These are phyloP conservation scores for Archips crataeganus DNA, from an alignment of 2,888 invertebrate genomes.

Conservation along the genomic window DNA sequence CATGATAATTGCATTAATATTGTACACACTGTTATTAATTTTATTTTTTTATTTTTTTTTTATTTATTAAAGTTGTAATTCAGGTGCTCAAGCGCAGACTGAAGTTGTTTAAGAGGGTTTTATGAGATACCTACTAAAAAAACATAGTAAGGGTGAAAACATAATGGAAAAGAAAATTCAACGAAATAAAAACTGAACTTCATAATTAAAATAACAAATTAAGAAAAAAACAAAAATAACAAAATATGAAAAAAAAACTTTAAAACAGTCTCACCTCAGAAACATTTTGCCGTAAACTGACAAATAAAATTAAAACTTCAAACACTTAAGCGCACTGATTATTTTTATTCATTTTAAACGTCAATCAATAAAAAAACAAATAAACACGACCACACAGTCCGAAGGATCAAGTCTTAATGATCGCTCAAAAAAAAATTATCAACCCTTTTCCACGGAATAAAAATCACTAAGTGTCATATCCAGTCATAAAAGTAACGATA, in stretches of 20 bases:
- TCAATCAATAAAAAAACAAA: constrained; percentile 51
- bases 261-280: constrained; percentile 42
- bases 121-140: too few relatives aligned
- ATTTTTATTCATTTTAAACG: constrained; percentile 61
- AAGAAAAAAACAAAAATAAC: background rate
- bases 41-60: background rate
- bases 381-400: constrained; percentile 78
- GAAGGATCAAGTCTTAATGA: constrained; percentile 74
- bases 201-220: background rate
- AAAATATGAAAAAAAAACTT: background rate
- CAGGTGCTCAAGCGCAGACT: background rate
- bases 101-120: too few relatives aligned
- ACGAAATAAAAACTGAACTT: background rate
- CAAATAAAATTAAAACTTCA: constrained; percentile 49
- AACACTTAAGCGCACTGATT: constrained; percentile 62
- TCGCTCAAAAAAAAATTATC: constrained; percentile 73
- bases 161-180: background rate
- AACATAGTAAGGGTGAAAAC: background rate
- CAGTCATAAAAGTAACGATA: constrained; percentile 78
- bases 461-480: constrained; percentile 78
- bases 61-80: background rate
- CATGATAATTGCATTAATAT: constrained; percentile 12
- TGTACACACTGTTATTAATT: background rate
- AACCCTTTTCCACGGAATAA: constrained; percentile 76
- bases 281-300: constrained; percentile 43